Evolutionary conservation across 2,888 invertebrate species (phyloP), one percentile per base, ranked within the genome.

Genomic region (Andricus curvator): DNA sequence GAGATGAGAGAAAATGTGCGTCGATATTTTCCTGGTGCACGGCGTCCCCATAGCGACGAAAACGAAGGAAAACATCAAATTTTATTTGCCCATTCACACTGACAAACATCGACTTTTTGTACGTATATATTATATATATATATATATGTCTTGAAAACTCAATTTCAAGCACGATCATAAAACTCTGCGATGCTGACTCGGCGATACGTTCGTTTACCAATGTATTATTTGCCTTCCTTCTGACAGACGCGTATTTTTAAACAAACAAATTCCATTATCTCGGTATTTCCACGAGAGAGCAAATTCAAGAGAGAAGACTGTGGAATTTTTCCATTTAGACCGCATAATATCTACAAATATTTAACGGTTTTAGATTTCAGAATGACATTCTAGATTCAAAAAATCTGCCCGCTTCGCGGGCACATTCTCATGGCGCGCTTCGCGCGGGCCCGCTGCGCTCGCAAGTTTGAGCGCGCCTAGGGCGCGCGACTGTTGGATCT

Each of bases 21-120:
- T 74, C 70, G 51, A 74, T 74, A 74, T 74, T 74, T 56, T 56
- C 33, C 70, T 33, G 51, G 77, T 80, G 84, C 85, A 84, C 85
- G 85, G 85, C 80, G 85, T 85, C 81, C 80, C 84, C 82, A 84
- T 85, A 84, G 81, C 88, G 85, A 89, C 85, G 85, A 84, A 83
- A 86, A 81, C 77, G 86, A 85, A 82, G 84, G 85, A 84, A 87
- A 88, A 87, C 86, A 87, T 87, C 82, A 86, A 87, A 87, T 89
- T 89, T 87, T 87, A 86, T 88, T 88, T 84, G 85, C 85, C 65
- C 84, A 67, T 82, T 80, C 81, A 62, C 62, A n/a, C 76, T 74
- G 51, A 41, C 67, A 74, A 48, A 37, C 33, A 74, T 33, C 33
- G 13, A n/a, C 51, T 37, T 74, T n/a, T 74, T n/a, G 13, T 33